Conservation (phyloP, 2,113 vertebrate species). For the Oreocharis arfaki region DNA sequence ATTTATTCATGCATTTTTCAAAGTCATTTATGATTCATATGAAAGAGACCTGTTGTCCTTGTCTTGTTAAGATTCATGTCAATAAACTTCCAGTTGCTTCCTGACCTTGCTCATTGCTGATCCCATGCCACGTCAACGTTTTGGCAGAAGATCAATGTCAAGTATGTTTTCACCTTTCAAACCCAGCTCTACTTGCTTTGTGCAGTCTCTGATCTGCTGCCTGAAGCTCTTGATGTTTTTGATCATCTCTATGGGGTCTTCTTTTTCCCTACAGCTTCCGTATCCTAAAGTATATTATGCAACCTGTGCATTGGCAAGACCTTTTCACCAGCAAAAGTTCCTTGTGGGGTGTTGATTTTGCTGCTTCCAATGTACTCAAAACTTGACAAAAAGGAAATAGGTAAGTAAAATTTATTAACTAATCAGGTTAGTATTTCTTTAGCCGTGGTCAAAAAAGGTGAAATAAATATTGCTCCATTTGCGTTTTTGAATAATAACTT, state of each 20-base stretch:
- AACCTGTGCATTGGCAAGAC: background rate
- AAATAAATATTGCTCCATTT: background rate
- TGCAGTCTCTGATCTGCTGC: background rate
- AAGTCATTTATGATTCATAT: slow-evolving; percentile 15
- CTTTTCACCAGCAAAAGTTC: background rate
- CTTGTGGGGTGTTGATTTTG: background rate
- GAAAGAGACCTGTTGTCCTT: background rate
- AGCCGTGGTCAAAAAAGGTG: background rate
- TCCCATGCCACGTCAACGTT: background rate
- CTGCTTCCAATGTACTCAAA: background rate
- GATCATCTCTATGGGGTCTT: background rate
- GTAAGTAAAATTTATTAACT: background rate
- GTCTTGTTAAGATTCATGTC: background rate
- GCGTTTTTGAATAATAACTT: background rate
- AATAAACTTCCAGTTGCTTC: slow-evolving; percentile 32
- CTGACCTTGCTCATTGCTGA: background rate
- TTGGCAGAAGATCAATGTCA: slow-evolving; percentile 41
- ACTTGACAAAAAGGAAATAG: background rate
- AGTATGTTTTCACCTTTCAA: slow-evolving; percentile 13
- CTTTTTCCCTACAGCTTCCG: background rate
- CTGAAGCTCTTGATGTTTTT: background rate
- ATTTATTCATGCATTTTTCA: slow-evolving; percentile 17
- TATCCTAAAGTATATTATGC: background rate
- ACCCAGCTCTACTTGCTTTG: background rate
- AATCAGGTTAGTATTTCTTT: background rate